These are phyloP conservation scores for Ia io DNA, from an alignment of 2,113 vertebrate species.

Conservation along the genomic window DNA sequence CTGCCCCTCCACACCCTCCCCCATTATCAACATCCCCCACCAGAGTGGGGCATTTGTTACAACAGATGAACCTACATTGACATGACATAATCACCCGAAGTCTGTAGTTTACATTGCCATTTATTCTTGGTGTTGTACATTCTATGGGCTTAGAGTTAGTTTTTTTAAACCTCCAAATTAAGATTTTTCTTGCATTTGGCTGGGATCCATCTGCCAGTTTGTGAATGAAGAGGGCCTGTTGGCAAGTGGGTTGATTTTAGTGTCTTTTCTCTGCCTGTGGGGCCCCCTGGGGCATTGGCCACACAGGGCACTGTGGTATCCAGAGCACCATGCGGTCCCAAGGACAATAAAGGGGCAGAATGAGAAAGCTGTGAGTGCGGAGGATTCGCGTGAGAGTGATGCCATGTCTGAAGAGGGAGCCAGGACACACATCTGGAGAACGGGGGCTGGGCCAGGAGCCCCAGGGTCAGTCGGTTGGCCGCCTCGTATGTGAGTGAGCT, in stretches of 20 bases:
- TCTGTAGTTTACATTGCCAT: background rate
- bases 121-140: background rate
- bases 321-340: background rate
- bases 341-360: background rate
- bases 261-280: background rate
- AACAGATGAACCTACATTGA: background rate
- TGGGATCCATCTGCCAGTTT: background rate
- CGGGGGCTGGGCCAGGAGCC: background rate
- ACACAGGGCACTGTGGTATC: background rate
- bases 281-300: fast-evolving
- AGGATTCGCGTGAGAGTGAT: background rate
- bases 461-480: background rate
- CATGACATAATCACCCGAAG: background rate
- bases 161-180: background rate
- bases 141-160: background rate
- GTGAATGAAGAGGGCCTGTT: background rate
- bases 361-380: no score
- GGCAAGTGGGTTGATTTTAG: background rate
- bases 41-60: background rate
- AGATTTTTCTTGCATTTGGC: background rate
- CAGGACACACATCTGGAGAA: background rate
- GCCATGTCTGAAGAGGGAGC: background rate
- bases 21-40: background rate
- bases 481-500: background rate
- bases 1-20: fast-evolving